Percentiles rank a stretch among this genome's conserved stretches.
phyloP scores from a whole-genome alignment of 2,113 vertebrate species.

The Paraplagusia blochii region DNA sequence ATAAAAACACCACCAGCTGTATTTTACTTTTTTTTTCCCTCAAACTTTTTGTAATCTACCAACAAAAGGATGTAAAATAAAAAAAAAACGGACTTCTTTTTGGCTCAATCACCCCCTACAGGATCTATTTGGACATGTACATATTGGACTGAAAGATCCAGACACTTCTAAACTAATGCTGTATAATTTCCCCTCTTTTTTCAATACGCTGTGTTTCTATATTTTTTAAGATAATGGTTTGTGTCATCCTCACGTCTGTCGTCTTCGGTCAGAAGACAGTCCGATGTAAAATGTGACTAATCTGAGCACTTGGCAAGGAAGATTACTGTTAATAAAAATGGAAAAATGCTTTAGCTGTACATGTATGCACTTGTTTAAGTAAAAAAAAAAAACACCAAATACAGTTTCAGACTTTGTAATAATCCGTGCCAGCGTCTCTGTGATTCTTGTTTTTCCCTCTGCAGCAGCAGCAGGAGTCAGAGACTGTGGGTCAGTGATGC shows the following conservation, averaged over 20 bases:
- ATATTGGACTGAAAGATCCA: slow-evolving; percentile 87
- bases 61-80: not conserved
- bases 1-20: not conserved
- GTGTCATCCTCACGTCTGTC: slow-evolving; percentile 79
- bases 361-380: slow-evolving; percentile 92
- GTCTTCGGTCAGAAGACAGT: slow-evolving; percentile 80
- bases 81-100: too few species aligned
- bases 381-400: slow-evolving; percentile 86
- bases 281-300: slow-evolving; percentile 91
- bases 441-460: slow-evolving; percentile 75
- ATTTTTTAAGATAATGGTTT: slow-evolving; percentile 90
- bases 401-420: slow-evolving; percentile 96
- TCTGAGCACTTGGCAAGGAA: slow-evolving; percentile 91
- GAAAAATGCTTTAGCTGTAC: slow-evolving; percentile 92
- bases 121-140: slow-evolving; percentile 61
- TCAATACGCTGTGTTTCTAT: slow-evolving; percentile 96
- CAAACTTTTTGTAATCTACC: slow-evolving; percentile 29
- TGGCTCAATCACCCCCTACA: slow-evolving; percentile 4
- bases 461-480: not conserved
- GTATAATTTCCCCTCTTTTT: slow-evolving; percentile 82
- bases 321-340: not conserved
- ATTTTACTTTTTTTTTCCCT: slow-evolving; percentile 44
- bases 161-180: slow-evolving; percentile 92
- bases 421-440: slow-evolving; percentile 82
- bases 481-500: slow-evolving; percentile 61